These are phyloP conservation scores for Calameuta pallipes DNA, from an alignment of 2,888 invertebrate genomes.

Conservation along the genomic window DNA sequence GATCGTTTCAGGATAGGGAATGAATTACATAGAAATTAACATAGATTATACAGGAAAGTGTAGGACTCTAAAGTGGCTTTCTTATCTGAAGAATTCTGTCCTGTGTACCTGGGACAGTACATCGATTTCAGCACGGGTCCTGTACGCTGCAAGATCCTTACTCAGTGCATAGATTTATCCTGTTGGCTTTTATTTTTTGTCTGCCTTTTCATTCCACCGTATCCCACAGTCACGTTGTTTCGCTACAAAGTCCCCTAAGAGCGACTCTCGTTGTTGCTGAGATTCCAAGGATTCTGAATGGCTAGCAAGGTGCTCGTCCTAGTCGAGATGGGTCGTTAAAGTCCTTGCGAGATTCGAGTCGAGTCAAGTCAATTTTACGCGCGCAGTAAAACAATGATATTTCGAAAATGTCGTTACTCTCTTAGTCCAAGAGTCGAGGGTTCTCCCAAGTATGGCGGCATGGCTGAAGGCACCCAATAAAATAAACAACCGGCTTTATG, in stretches of 20 bases:
- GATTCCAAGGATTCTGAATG: slow-evolving; percentile 42
- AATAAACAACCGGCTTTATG: slow-evolving; percentile 36
- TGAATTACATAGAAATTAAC: not conserved
- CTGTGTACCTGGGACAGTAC: slow-evolving; percentile 14
- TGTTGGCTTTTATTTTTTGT: not conserved
- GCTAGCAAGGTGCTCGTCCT: slow-evolving; percentile 29
- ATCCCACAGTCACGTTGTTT: not conserved
- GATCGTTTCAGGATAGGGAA: not conserved
- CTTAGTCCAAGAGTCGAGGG: slow-evolving; percentile 16
- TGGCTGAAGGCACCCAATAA: slow-evolving; percentile 29
- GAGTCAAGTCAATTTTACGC: slow-evolving; percentile 1
- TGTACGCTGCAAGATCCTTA: not conserved
- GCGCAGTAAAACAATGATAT: slow-evolving; percentile 27
- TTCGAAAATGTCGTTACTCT: slow-evolving; percentile 48
- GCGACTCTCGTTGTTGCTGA: slow-evolving; percentile 25
- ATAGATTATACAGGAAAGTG: not conserved
- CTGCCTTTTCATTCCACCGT: not conserved
- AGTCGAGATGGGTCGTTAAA: slow-evolving; percentile 5
- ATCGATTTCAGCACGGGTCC: not conserved
- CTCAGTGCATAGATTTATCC: not conserved
- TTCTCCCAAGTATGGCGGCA: slow-evolving; percentile 11
- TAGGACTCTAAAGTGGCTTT: slow-evolving; percentile 24
- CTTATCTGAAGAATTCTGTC: slow-evolving; percentile 44
- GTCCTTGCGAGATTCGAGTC: slow-evolving; percentile 6
- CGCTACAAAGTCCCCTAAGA: not conserved